Evolutionary conservation across 2,113 vertebrate genomes (phyloP).

Genomic region (Amazona guildingii): DNA sequence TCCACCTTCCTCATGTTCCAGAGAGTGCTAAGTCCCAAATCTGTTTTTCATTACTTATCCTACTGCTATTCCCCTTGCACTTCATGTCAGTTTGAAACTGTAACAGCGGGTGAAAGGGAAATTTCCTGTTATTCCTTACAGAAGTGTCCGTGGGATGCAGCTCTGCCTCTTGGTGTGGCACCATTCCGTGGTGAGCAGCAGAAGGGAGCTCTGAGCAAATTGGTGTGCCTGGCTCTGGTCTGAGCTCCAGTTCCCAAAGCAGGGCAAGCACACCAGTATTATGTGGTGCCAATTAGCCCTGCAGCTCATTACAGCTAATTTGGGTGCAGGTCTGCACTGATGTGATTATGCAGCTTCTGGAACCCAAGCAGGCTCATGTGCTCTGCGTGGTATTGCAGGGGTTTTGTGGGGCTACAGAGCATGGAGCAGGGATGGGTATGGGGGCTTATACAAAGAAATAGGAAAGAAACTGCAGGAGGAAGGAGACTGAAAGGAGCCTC

Average conservation of each 20-base stretch:
- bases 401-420: background rate
- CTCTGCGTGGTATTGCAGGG: fast-evolving
- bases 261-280: background rate
- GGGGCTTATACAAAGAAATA: background rate
- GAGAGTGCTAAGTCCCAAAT: background rate
- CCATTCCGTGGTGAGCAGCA: fast-evolving
- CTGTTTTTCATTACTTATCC: background rate
- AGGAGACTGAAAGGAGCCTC: background rate
- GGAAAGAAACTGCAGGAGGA: background rate
- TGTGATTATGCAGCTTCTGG: background rate
- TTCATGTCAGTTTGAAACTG: background rate
- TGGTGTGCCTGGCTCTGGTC: background rate
- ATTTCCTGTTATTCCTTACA: background rate
- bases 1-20: background rate
- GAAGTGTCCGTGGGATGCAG: background rate
- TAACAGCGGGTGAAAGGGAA: background rate
- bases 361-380: background rate
- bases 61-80: background rate
- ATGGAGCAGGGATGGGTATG: background rate
- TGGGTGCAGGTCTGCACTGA: background rate
- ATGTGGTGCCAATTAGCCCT: background rate
- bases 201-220: background rate
- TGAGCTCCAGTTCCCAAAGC: background rate
- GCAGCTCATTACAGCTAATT: background rate
- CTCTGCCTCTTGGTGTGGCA: background rate